These are phyloP conservation scores for Cebidichthys violaceus DNA, from an alignment of 2,113 vertebrate genomes.

Conservation along the genomic window DNA sequence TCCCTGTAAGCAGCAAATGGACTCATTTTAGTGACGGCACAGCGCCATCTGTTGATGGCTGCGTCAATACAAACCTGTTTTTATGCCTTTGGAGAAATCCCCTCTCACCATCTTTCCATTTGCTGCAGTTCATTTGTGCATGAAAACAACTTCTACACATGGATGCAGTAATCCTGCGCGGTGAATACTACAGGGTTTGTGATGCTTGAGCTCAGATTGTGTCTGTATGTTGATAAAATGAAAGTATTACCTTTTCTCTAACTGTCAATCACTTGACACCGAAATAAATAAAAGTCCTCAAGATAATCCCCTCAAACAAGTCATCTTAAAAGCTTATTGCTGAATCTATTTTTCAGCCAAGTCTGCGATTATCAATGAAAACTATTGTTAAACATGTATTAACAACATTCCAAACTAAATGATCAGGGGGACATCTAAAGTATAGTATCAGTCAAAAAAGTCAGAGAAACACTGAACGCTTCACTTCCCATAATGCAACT, in stretches of 20 bases:
- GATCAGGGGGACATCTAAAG: not conserved
- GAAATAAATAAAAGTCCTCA: not conserved
- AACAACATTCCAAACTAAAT: not conserved
- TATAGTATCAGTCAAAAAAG: not conserved
- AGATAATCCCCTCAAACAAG: not conserved
- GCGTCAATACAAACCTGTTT: not conserved
- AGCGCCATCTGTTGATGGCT: slow-evolving; percentile 78
- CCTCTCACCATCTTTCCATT: not conserved
- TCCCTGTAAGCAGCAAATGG: slow-evolving; percentile 3
- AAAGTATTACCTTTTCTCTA: slow-evolving; percentile 6
- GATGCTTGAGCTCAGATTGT: not conserved
- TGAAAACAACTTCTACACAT: not conserved
- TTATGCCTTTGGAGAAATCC: not conserved
- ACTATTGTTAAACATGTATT: not conserved
- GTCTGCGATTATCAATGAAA: not conserved
- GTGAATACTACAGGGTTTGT: not conserved
- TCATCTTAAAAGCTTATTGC: not conserved
- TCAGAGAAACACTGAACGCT: not conserved
- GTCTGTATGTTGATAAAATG: not conserved
- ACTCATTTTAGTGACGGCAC: slow-evolving; percentile 59
- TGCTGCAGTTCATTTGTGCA: not conserved
- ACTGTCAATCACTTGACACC: not conserved
- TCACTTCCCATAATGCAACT: not conserved
- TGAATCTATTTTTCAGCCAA: not conserved
- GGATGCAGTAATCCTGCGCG: not conserved